Base-by-base conservation (phyloP, 2,888 invertebrate genomes). In the Stomorhina lunata region DNA sequence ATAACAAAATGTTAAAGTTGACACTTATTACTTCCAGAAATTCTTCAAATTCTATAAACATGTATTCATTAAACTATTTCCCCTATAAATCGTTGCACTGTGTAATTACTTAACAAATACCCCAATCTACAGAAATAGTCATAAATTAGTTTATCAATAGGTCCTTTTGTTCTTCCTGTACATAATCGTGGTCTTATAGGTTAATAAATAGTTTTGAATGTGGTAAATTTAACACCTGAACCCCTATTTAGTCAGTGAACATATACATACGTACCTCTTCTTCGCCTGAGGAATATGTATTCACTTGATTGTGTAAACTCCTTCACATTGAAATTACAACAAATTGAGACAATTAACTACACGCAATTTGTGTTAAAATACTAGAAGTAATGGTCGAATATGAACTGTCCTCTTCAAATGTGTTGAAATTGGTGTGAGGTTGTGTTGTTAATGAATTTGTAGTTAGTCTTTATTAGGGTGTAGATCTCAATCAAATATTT, bases 151-250 rank as follows among this genome's bases (percentile, higher is more conserved):
- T 43, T 25, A 68, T 55, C 32, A 61, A 48, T 20, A 43, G 17
- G 4, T 22, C 10, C 15, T 10, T 9, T 15, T 29, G 15, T 32
- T 12, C 9, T 48, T 50, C 12, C 12, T 22, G 10, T 22, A 22
- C 1, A 2, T 1, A 25, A 53, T 6, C 20, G 17, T 48, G n/a
- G 27, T 32, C 17, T 40, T 15, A 32, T 43, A 25, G 29, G 43
- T 68, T 63, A 77, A 69, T 63, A 69, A 69, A 69, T 43, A 53
- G 79, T 79, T 79, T 66, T 57, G 9, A 61, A 66, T 72, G 59
- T 72, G 50, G 66, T 50, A 66, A 79, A 29, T 79, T 59, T 59
- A 53, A 32, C 65, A 72, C 66, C 50, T 66, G 66, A 57, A 61
- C n/a, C 29, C 10, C 34, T 25, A 29, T 45, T 25, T 40, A n/a